phyloP scores from a whole-genome alignment of 2,113 vertebrate species.

The Lontra canadensis region DNA sequence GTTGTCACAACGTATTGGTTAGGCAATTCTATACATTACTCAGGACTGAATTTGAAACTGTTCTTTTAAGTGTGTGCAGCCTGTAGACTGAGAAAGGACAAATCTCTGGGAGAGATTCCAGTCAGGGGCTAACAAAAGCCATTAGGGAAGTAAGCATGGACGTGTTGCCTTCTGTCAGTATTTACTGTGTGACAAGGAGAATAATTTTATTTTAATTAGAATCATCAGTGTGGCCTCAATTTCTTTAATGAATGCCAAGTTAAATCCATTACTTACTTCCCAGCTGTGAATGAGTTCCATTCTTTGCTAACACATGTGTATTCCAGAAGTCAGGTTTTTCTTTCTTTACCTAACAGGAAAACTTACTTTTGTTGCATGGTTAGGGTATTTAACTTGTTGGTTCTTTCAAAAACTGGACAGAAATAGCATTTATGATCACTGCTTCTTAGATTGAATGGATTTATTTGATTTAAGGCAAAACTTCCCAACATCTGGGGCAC shows the following conservation, averaged over 20 bases:
- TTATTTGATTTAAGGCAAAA: neutral
- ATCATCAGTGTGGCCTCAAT: neutral
- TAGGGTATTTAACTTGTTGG: conserved; percentile 6
- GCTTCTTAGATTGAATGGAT: neutral
- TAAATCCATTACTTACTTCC: conserved; percentile 46
- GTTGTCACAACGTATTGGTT: neutral
- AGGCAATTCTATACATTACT: neutral
- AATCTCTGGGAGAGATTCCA: neutral
- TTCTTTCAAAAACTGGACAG: conserved; percentile 21
- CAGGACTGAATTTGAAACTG: conserved; percentile 46
- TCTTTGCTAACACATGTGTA: neutral
- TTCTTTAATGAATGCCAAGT: conserved; percentile 44
- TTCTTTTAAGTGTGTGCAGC: conserved; percentile 25
- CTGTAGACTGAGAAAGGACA: neutral
- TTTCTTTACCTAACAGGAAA: neutral
- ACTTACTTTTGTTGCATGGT: conserved; percentile 4
- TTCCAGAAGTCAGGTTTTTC: neutral
- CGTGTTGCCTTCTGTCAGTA: neutral
- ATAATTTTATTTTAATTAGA: conserved; percentile 63
- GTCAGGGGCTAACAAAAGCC: neutral
- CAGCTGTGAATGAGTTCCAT: neutral
- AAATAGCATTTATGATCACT: neutral
- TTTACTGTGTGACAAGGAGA: neutral
- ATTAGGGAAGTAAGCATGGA: neutral
- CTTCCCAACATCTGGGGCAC: neutral